Conservation (phyloP, 2,113 vertebrate species). For the Tragulus kanchil region DNA sequence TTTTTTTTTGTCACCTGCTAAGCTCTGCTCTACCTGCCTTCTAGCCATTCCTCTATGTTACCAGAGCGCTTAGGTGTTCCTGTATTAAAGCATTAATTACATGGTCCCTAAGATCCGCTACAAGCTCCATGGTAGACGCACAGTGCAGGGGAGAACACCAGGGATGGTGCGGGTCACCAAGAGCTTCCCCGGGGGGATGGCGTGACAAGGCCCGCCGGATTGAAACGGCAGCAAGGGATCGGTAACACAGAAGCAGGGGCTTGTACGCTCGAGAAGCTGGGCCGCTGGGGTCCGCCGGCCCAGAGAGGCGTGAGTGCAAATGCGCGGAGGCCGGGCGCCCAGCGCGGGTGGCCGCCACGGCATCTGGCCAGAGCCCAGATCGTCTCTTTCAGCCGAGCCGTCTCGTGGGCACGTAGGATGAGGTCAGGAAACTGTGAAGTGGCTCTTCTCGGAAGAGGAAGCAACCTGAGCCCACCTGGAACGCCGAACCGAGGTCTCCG, state of each 20-base stretch:
- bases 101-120: neutral
- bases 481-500: too few relatives aligned
- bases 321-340: neutral
- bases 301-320: neutral
- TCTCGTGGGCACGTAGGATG: neutral
- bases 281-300: rapidly evolving
- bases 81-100: neutral
- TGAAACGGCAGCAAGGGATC: rapidly evolving
- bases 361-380: rapidly evolving
- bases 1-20: too few relatives aligned
- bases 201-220: neutral
- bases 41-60: neutral
- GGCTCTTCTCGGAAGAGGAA: neutral
- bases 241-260: rapidly evolving
- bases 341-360: rapidly evolving
- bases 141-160: neutral
- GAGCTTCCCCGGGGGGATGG: neutral
- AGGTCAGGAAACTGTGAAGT: neutral
- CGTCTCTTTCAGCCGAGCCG: rapidly evolving
- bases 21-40: neutral
- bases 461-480: neutral
- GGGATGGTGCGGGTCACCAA: neutral
- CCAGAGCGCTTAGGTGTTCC: neutral
- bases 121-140: neutral
- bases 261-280: rapidly evolving